These are phyloP conservation scores for Pseudomyrmex pallidus DNA, from an alignment of 1,140 invertebrate genomes.

Conservation along the genomic window DNA sequence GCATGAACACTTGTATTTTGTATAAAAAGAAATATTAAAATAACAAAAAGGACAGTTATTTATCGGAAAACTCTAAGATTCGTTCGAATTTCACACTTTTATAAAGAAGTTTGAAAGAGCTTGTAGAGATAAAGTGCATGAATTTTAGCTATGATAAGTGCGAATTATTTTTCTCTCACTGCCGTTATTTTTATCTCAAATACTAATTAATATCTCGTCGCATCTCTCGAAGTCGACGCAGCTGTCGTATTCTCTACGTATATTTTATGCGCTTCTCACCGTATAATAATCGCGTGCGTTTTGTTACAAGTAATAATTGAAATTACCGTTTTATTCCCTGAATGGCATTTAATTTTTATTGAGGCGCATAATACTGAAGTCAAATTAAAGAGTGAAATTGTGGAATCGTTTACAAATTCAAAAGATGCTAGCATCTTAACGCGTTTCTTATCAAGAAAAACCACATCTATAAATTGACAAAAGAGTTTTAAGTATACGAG, in stretches of 20 bases:
- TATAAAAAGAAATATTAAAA: no score
- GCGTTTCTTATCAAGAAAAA: neutral
- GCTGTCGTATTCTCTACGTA: conserved; percentile 3
- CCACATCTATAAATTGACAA: neutral
- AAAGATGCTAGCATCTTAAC: no score
- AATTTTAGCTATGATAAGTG: conserved; percentile 7
- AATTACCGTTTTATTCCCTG: no score
- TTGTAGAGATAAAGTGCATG: neutral
- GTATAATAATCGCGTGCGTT: no score
- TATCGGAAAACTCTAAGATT: no score
- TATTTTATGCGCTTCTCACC: conserved; percentile 24
- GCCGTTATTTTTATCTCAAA: conserved; percentile 44
- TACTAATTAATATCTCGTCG: conserved; percentile 23
- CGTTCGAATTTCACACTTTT: no score
- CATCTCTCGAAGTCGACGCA: conserved; percentile 17
- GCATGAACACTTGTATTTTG: no score
- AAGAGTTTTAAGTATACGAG: neutral
- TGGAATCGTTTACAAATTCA: no score
- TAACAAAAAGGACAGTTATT: neutral
- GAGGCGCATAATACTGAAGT: no score
- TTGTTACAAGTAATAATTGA: no score
- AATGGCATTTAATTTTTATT: no score
- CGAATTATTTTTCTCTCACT: neutral
- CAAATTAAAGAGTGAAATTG: no score
- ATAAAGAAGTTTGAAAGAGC: neutral